Base-by-base conservation (phyloP, 1,140 invertebrate genomes). In the Heterodera schachtii region DNA sequence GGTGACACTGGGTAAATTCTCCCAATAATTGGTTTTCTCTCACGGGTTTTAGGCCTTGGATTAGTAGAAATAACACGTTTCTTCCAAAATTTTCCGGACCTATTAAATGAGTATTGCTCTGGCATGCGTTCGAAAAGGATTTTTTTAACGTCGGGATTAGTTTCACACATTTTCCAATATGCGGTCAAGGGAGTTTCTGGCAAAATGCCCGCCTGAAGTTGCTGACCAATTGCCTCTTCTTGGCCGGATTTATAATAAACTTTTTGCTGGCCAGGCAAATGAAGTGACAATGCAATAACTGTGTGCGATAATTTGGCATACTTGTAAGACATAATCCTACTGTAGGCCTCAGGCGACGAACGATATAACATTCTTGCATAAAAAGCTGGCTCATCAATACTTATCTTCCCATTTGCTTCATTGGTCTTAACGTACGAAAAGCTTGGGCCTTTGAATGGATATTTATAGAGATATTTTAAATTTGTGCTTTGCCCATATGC, bases 281-380 rank as follows among this genome's bases (percentile, higher is more conserved):
- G 71, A 2, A 73, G 43, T n/a, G 16, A 46, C 16, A 73, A 47
- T 46, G 71, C 16, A 1, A 73, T 73, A 4, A 73, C 71, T 5
- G n/a, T 21, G 19, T 73, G 71, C 6, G 71, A 73, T 46, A 73
- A 47, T 19, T 73, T 19, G 0, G 71, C 71, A 7, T 73, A 73
- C 21, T 21, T 73, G 2, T 73, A 21, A 6, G 71, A 73, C 1
- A n/a, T 1, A n/a, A 71, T 71, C 0, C 69, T 7, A 16, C 69
- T 43, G 3, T 19, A 21, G 5, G 71, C 71, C 47, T 73, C 71
- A 46, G 71, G 16, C 0, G 71, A 21, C 16, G 43, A 46, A 19
- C 71, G 13, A 47, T 19, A 73, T 46, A 73, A 47, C 71, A 73
- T 73, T 19, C n/a, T 44, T 3, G 71, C 71, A 73, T 73, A 73